Evolutionary conservation across 2,888 invertebrate species (phyloP).

Genomic region (Itoplectis maculator): DNA sequence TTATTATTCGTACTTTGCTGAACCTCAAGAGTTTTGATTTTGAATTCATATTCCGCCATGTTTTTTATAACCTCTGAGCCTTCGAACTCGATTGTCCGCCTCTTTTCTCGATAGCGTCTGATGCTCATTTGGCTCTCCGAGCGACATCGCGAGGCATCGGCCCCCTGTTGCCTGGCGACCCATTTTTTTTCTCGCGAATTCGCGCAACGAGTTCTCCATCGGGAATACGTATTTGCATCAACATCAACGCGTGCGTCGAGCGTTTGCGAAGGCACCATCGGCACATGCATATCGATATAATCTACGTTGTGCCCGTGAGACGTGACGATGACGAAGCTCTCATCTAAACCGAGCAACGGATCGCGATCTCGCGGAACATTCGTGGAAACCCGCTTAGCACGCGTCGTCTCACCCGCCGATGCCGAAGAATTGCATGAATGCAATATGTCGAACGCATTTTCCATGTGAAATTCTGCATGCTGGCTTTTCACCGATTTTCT

Average conservation of each 20-base stretch:
- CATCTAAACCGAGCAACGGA: background rate
- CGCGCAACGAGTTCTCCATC: background rate
- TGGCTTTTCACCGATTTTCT: background rate
- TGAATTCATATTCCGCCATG: background rate
- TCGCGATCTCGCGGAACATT: background rate
- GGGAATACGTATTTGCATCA: constrained; percentile 25
- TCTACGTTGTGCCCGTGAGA: background rate
- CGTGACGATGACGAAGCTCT: constrained; percentile 3
- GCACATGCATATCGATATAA: constrained; percentile 8
- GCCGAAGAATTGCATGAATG: background rate
- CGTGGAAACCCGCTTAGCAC: constrained; percentile 1
- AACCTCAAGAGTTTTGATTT: background rate
- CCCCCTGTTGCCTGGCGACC: background rate
- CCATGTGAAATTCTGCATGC: background rate
- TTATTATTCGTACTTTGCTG: background rate
- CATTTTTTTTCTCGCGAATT: background rate
- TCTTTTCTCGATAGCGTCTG: background rate
- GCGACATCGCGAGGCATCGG: background rate
- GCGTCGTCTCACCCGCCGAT: background rate
- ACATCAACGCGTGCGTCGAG: background rate
- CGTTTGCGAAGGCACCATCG: no score
- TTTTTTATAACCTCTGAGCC: background rate
- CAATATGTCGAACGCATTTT: background rate
- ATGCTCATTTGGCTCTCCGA: background rate
- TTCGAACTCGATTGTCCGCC: constrained; percentile 2